Conservation (phyloP, 2,888 invertebrate species). For the Ptilodon capucinus region DNA sequence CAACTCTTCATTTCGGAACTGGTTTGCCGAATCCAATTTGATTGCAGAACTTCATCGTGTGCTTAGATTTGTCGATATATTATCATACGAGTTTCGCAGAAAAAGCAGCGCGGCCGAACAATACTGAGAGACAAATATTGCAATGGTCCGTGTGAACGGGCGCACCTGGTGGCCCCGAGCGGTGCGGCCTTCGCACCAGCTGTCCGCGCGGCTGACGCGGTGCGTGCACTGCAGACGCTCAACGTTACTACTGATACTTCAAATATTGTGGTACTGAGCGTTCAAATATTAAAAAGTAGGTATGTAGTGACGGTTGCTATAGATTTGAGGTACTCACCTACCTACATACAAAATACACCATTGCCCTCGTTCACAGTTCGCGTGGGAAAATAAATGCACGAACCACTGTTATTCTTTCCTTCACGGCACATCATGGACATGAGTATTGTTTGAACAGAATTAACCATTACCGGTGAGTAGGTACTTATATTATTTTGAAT, state of each 20-base stretch:
- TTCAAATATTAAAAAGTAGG: too few species aligned
- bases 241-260: too few species aligned
- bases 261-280: too few species aligned
- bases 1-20: too few species aligned
- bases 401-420: not conserved
- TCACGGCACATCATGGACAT: not conserved
- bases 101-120: not conserved
- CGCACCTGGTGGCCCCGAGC: not conserved
- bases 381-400: not conserved
- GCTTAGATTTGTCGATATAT: too few species aligned
- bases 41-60: too few species aligned
- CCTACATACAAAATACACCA: too few species aligned
- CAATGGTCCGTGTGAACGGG: not conserved
- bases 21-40: too few species aligned
- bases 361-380: not conserved
- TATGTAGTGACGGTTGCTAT: not conserved
- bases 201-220: not conserved
- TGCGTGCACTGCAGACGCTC: not conserved
- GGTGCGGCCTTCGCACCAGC: not conserved
- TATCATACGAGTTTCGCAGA: too few species aligned
- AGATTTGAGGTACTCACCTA: not conserved
- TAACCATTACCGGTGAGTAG: not conserved
- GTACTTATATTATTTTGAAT: not conserved
- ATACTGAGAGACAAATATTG: not conserved
- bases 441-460: not conserved